Base-by-base conservation (phyloP, 2,797 vertebrate genomes). In the Pteropus rufus region DNA sequence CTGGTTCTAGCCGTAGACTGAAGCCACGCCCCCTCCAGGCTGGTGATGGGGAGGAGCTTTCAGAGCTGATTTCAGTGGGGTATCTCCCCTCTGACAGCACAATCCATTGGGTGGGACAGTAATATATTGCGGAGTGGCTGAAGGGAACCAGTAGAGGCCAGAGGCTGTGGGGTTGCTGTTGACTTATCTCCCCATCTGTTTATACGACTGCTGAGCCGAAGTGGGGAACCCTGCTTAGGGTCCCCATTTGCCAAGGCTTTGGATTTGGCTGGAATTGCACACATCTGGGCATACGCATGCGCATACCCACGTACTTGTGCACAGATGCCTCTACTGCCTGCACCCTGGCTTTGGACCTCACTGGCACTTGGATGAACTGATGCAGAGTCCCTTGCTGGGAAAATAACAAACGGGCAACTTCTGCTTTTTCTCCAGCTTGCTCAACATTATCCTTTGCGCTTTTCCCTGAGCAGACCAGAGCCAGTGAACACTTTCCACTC, bases 391-490 rank as follows among this genome's bases (percentile, higher is more conserved):
- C 46, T 81, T 24, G 49, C 36, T 67, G 29, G 62, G 83, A 81
- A 69, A 86, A 64, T 83, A 93, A 80, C 16, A 64, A 21, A 49
- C 0, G 18, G 67, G 84, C 77, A 12, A 26, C 52, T 64, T 69
- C 29, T 58, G 96, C 96, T 91, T 95, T 62, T 73, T 85, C 70
- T 94, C 76, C 65, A 92, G 93, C 96, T 80, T 70, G 69, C 62
- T 49, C 81, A 1, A 1, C 81, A 21, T 69, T 65, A 58, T 39
- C 89, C 88, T 93, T 62, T 69, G 87, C 1, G 67, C 95, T 93
- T 95, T 58, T 31, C 36, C 80, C 90, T 80, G 77, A 94, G 97
- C 95, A 97, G 88, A 93, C 79, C 94, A 96, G 97, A 95, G 95
- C 96, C 96, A 95, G 96, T 92, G 97, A 72, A 81, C 89, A 92